Evolutionary conservation across 2,888 invertebrate genomes (phyloP), one percentile per base, ranked within the genome.

Genomic region (Megamerina dolium): DNA sequence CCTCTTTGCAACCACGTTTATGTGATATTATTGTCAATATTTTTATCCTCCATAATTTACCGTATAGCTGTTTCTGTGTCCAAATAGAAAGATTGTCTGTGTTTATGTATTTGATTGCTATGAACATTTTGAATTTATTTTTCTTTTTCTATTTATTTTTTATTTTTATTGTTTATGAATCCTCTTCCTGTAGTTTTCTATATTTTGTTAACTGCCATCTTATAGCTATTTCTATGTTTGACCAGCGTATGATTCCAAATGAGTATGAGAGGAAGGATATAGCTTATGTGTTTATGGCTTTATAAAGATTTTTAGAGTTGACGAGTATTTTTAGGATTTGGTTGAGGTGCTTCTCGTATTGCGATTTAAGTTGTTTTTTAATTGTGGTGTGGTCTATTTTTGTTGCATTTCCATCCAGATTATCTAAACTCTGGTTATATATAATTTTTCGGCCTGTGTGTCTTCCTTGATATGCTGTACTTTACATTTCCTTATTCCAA

Each of bases 281-380:
- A 18, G 36, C 46, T 34, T 33, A 46, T 6, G 38, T 42, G 31
- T 46, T 46, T 13, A 42, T 36, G 20, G 31, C 38, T 30, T 31
- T 46, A 23, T 26, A 42, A 10, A 42, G 35, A 13, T 39, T 46
- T 3, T 33, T 32, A 3, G 34, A 33, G 6, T 23, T 37, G 2
- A 42, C 13, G 3, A 23, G 18, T 5, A 39, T 36, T 17, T 46
- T 43, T 12, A 43, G 29, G 14, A 40, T 35, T 8, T 32, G 26
- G 8, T 32, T 26, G 12, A 37, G 8, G 5, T 17, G 29, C 10
- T 18, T 26, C 20, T 20, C 12, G 30, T 32, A 38, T 17, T 33
- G 43, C 29, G 18, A 10, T 17, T 4, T 20, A 19, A 35, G 20
- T 20, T 36, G n/a, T 19, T 8, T 21, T 21, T 36, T 34, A 17